Evolutionary conservation across 2,113 vertebrate species (phyloP).

Genomic region (Indicator indicator): DNA sequence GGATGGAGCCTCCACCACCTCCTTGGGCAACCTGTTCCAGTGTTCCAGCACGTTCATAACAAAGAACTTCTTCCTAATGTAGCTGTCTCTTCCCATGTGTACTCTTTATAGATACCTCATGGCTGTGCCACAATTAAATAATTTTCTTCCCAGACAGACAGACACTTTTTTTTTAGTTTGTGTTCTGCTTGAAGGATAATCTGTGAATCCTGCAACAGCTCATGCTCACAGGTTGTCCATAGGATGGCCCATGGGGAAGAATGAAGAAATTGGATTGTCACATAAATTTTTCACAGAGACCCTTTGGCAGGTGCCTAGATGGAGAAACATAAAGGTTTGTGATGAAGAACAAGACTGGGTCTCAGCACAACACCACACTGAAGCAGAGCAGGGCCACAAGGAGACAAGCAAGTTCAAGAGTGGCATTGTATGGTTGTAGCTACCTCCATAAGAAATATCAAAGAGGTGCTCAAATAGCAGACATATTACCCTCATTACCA

Average conservation of each 20-base stretch:
- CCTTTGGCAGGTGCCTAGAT: neutral
- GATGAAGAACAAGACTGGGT: neutral
- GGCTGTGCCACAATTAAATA: neutral
- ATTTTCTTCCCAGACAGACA: neutral
- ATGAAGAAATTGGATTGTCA: neutral
- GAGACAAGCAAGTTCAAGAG: neutral
- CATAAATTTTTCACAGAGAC: neutral
- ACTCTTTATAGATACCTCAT: neutral
- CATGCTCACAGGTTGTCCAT: neutral
- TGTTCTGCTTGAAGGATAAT: neutral
- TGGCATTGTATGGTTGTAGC: neutral
- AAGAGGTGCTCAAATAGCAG: neutral
- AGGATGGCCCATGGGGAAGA: neutral
- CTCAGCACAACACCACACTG: neutral
- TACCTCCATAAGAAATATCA: neutral
- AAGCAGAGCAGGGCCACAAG: neutral
- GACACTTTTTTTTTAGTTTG: neutral
- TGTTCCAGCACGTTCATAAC: no score
- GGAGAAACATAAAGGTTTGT: neutral
- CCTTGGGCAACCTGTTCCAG: no score
- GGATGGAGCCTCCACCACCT: no score
- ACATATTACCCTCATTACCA: neutral
- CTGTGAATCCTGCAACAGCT: neutral
- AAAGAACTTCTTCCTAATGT: no score
- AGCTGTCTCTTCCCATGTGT: no score